Evolutionary conservation across 2,797 vertebrate genomes (phyloP), one percentile per base, ranked within the genome.

Genomic region (Melopsittacus undulatus): DNA sequence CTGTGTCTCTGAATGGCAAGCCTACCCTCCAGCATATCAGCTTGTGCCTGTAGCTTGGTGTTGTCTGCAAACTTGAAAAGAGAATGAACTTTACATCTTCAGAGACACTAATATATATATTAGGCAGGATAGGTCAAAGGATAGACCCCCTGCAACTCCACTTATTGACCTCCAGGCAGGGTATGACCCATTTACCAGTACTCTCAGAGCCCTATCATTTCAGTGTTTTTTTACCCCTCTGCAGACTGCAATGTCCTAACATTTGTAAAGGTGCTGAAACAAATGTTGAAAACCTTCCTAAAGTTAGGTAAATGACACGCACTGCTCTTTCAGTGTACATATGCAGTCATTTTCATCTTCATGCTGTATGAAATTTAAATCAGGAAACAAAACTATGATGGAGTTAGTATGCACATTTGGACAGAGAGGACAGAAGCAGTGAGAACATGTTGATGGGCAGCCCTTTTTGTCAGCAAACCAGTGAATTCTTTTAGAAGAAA

Each of bases 381-480:
- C 52, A 14, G 46, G 42, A 91, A 86, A 51, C 9, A 54, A 70
- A 83, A 36, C 10, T 51, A 2, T 16, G 64, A 24, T 67, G 36
- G 30, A 66, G 10, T 67, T 87, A 52, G 3, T 73, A 11, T 38
- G 32, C 19, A 26, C 22, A 70, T n/a, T 24, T 90, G 61, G 68
- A 43, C 54, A 68, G 43, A 67, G 32, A 84, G 42, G 30, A 51
- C 42, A 82, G 45, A 77, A 89, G 46, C 46, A 63, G 43, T 67
- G 59, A 52, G 19, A 38, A 10, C 29, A 4, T 11, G 38, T n/a
- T 0, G 0, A 90, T 5, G 7, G 51, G 40, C 32, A 69, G 19
- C 42, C 57, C 8, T 13, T 89, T 84, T 73, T 57, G 61, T 46
- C 27, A 48, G 13, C 21, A 69, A 34, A 38, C 5, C 16, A 54